Base-by-base conservation (phyloP, 2,888 invertebrate genomes). In the Neoascia interrupta region DNA sequence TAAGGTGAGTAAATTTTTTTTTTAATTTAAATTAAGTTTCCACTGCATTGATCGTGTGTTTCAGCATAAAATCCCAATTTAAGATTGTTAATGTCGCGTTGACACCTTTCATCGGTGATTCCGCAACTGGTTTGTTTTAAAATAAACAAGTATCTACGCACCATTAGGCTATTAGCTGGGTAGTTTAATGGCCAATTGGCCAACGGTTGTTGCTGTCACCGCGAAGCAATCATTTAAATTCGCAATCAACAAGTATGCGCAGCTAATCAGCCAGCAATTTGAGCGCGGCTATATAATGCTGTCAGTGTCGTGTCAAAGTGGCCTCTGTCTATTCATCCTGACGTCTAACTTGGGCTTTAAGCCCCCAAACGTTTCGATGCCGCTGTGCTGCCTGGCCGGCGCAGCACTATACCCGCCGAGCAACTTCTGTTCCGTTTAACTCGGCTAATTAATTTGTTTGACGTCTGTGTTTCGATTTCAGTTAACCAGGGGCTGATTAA, bases 211-310 rank as follows among this genome's bases (percentile, higher is more conserved):
- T 66, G 64, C 56, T 76, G 76, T 76, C 76, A 76, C 58, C 28
- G n/a, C n/a, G 64, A 60, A 53, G 76, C 76, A 76, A 72, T 76
- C 76, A 76, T 76, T 76, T 76, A 72, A 76, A 76, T 76, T 76
- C 43, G 76, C 76, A 76, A 76, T 76, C 76, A 76, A 70, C 58
- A 76, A 64, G 49, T 76, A 54, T 76, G 76, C 76, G 58, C 64
- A 70, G 72, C 76, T 76, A 76, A 76, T 76, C 76, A 72, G 76
- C 72, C 41, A 64, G 72, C 76, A 66, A 72, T 72, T 72, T 60
- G 64, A 76, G 72, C 72, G 64, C 49, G 51, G n/a, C n/a, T n/a
- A n/a, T 76, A 66, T 60, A 19, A 54, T 56, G 79, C 61, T 61
- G 79, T 79, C 73, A 61, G 23, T 68, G 66, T 73, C 72, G 54